phyloP scores from a whole-genome alignment of 2,888 invertebrate genomes.

The Drosophila maculinotata region DNA sequence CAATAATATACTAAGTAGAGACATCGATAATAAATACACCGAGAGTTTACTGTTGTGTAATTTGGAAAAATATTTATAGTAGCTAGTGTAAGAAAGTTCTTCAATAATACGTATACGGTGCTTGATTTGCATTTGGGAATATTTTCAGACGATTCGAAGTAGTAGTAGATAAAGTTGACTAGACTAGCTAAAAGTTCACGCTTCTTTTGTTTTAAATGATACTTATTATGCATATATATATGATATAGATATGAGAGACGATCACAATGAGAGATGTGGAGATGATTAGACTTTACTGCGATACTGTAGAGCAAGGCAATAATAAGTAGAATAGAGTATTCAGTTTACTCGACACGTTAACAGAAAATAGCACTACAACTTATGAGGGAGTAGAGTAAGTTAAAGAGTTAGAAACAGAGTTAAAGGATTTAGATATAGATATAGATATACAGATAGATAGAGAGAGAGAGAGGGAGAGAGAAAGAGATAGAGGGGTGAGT shows the following conservation, averaged over 20 bases:
- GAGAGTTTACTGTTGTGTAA: slow-evolving; percentile 26
- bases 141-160: slow-evolving; percentile 43
- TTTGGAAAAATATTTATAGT: neutral
- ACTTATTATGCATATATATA: slow-evolving; percentile 22
- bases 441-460: slow-evolving; percentile 32
- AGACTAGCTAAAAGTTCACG: slow-evolving; percentile 55
- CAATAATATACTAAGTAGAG: slow-evolving; percentile 23
- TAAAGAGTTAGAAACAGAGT: slow-evolving; percentile 34
- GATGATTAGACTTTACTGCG: slow-evolving; percentile 35
- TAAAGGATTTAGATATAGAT: slow-evolving; percentile 10
- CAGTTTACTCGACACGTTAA: slow-evolving; percentile 33
- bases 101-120: slow-evolving; percentile 48
- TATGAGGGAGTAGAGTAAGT: slow-evolving; percentile 32
- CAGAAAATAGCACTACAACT: slow-evolving; percentile 56
- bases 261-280: slow-evolving; percentile 3
- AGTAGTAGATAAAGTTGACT: slow-evolving; percentile 41
- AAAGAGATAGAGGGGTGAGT: slow-evolving; percentile 34
- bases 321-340: slow-evolving; percentile 28
- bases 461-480: slow-evolving; percentile 43
- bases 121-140: slow-evolving; percentile 18
- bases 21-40: slow-evolving; percentile 51
- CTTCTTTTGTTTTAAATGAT: slow-evolving; percentile 54
- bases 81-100: slow-evolving; percentile 22
- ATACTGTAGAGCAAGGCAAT: slow-evolving; percentile 67
- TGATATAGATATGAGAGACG: slow-evolving; percentile 30